phyloP scores from a whole-genome alignment of 53 echinoderm and acorn worm genomes.

The Crossaster papposus region DNA sequence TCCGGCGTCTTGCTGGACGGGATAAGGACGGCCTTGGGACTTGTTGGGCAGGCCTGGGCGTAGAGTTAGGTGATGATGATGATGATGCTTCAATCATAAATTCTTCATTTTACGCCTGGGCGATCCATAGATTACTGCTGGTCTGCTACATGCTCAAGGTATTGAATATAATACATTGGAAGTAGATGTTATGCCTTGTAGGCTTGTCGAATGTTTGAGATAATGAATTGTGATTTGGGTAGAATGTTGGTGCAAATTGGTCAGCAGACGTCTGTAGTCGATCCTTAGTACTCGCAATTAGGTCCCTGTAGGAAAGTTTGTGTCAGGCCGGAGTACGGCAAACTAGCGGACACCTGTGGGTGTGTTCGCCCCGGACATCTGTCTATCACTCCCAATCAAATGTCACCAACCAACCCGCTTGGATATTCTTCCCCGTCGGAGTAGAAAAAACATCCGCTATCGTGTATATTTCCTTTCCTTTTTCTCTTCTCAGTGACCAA shows the following conservation, averaged over 20 bases:
- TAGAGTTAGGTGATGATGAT: constrained; percentile 23
- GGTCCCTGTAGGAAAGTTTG: neutral
- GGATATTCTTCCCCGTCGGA: neutral
- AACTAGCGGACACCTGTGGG: constrained; percentile 24
- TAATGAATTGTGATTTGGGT: neutral
- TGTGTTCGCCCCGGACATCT: constrained; percentile 17
- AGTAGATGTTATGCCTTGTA: neutral
- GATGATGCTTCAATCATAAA: constrained; percentile 57
- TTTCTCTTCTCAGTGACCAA: neutral
- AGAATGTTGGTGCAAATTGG: neutral
- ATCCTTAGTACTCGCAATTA: neutral
- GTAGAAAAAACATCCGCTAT: neutral
- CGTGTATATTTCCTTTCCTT: neutral
- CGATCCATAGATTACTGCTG: constrained; percentile 23
- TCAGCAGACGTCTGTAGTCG: neutral
- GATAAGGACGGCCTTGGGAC: constrained; percentile 22
- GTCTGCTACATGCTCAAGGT: constrained; percentile 49
- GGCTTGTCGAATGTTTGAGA: neutral
- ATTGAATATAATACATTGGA: neutral
- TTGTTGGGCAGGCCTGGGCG: constrained; percentile 24
- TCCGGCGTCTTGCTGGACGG: constrained; percentile 13
- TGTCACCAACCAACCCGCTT: neutral
- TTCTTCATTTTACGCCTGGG: constrained; percentile 56
- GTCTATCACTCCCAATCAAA: constrained; percentile 31
- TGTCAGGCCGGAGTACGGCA: constrained; percentile 3